phyloP scores from a whole-genome alignment of 2,113 vertebrate genomes.

The Psilopsiagon aurifrons region DNA sequence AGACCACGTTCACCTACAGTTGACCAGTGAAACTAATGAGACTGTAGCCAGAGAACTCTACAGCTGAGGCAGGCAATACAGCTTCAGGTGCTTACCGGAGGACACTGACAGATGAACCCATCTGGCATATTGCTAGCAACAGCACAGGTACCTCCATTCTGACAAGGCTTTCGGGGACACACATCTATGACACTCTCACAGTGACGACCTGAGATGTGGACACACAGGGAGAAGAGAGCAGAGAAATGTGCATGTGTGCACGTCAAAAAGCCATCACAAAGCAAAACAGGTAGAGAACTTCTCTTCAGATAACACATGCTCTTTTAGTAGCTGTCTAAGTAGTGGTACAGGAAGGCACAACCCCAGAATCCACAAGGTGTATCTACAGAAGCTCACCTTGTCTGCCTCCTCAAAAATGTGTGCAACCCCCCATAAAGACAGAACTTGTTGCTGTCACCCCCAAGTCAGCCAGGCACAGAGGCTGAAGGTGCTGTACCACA shows the following conservation, averaged over 20 bases:
- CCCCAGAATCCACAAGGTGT: neutral
- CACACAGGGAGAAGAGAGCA: neutral
- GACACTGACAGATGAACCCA: constrained; percentile 88
- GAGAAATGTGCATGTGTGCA: neutral
- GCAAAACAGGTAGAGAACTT: neutral
- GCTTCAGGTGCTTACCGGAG: constrained; percentile 74
- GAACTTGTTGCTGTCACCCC: neutral
- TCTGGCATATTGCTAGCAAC: constrained; percentile 87
- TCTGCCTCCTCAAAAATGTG: neutral
- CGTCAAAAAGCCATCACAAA: neutral
- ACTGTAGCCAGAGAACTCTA: neutral
- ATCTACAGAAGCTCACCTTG: neutral
- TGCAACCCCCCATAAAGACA: neutral
- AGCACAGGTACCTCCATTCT: constrained; percentile 83
- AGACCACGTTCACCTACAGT: neutral
- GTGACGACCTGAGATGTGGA: constrained; percentile 79
- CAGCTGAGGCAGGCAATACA: neutral
- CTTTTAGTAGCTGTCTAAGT: neutral
- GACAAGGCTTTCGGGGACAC: constrained; percentile 87
- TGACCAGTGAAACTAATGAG: neutral
- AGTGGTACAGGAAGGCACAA: neutral
- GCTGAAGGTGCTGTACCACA: neutral
- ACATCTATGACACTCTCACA: constrained; percentile 90
- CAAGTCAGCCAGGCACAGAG: neutral
- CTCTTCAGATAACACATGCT: neutral